Conservation (phyloP, 1,140 invertebrate genomes). For the Whitmania pigra region DNA sequence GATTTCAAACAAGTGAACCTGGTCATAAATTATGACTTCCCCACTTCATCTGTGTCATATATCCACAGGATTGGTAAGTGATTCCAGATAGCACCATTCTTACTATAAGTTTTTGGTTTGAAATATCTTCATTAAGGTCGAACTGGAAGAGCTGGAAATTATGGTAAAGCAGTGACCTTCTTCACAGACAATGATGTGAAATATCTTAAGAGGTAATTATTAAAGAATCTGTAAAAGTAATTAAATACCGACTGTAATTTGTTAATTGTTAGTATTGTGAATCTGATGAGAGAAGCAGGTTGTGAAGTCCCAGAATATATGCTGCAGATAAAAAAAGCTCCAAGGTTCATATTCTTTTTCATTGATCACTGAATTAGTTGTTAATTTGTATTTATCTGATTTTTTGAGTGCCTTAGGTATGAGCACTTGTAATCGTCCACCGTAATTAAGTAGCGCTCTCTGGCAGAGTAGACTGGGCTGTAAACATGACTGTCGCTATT, state of each 20-base stretch:
- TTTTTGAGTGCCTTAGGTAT: no score
- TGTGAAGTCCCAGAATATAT: conserved; percentile 80
- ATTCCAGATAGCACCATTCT: no score
- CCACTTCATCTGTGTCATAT: conserved; percentile 76
- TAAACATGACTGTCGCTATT: no score
- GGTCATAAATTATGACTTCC: conserved; percentile 96
- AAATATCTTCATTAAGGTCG: conserved; percentile 48
- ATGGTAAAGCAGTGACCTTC: conserved; percentile 79
- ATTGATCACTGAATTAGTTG: no score
- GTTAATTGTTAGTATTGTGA: conserved; percentile 56
- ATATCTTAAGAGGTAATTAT: conserved; percentile 62
- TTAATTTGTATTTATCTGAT: no score
- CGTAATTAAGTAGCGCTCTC: no score
- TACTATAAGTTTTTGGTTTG: not conserved
- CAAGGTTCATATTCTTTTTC: conserved; percentile 32
- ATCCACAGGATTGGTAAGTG: conserved; percentile 70
- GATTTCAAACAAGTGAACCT: conserved; percentile 94
- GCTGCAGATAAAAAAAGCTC: conserved; percentile 58
- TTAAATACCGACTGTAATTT: conserved; percentile 23
- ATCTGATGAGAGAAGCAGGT: conserved; percentile 71
- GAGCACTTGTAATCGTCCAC: no score
- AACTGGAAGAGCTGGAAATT: conserved; percentile 79
- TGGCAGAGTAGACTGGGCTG: no score
- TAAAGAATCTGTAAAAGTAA: no score
- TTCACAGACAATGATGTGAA: conserved; percentile 75